Evolutionary conservation across 2,888 invertebrate species (phyloP), one percentile per base, ranked within the genome.

Genomic region (Dynastes maya): DNA sequence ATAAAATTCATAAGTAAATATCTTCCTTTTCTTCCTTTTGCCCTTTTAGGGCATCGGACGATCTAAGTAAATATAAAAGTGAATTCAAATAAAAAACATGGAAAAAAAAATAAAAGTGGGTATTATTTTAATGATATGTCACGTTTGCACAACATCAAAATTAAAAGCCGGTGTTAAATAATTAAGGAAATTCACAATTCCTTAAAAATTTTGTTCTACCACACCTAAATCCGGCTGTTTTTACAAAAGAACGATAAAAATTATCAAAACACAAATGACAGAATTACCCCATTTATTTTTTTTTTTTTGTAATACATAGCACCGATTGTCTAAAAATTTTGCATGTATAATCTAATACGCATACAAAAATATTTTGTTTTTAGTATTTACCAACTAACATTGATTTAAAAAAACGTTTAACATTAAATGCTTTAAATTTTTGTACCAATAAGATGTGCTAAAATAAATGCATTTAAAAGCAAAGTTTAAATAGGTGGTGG

Each of bases 401-500:
- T 55, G 8, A 45, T 45, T 45, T 45, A 9, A 45, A 45, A 45
- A 45, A 11, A 45, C 32, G 5, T 9, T 45, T 2, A 45, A 8
- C 11, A 45, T 45, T 11, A 45, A 45, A 45, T 45, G 45, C 45
- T 45, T 8, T 16, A 16, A 5, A 32, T 32, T 32, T 32, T 32
- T 32, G 32, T 32, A 32, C 32, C 5, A 32, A 32, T 16, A 32
- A 32, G 5, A 5, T 32, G 32, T 32, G 32, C 32, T n/a, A 11
- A 53, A 53, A 11, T 55, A 55, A 55, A 55, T 55, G 55, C 55
- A 55, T 55, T 55, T 22, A 11, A 55, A 2, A n/a, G n/a, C 22
- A 51, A 27, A 29, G 0, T 55, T 72, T 61, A 79, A 45, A 95
- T 92, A 8, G 96, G 96, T 27, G 95, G 96, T 11, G 95, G 95